Base-by-base conservation (phyloP, 2,888 invertebrate genomes). In the Lobophora halterata region DNA sequence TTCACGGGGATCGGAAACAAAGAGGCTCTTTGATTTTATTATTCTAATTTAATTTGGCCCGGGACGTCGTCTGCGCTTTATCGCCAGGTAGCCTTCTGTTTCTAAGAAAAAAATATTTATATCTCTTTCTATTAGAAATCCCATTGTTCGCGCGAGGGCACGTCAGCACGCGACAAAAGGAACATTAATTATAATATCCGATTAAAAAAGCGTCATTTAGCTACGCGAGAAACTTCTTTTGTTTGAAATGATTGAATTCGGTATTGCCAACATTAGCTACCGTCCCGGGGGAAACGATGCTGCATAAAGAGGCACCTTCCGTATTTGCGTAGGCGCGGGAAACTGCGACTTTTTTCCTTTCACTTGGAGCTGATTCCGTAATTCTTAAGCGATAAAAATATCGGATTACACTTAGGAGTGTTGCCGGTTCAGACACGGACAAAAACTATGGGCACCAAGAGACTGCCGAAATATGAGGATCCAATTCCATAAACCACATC, bases 131-230 rank as follows among this genome's bases (percentile, higher is more conserved):
- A 86, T 82, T 80, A 85, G 80, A 85, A 77, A 76, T 77, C 76
- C 86, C 76, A 87, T 87, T 87, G 86, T 87, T 87, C 79, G 80
- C 77, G 80, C 82, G 78, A 79, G 83, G 85, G 81, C 75, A 77
- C 76, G 86, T 82, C 86, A 86, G 81, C 85, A 83, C 86, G 87
- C 79, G 85, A 82, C 87, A 86, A 87, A 88, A 86, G 83, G 78
- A 78, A 87, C 88, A 88, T 88, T 88, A 88, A 88, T 88, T 88
- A 88, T 88, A 88, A 87, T 88, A 88, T 88, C 88, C 87, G 88
- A 88, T 88, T 88, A 87, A 86, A 88, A 88, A 87, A 77, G 48
- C 75, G 78, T 78, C 82, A 86, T 86, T 86, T 83, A 86, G 83
- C 71, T 70, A 74, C 75, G 79, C 82, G 73, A 73, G 80, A 77